Base-by-base conservation (phyloP, 2,797 vertebrate genomes). In the Coilia nasus region DNA sequence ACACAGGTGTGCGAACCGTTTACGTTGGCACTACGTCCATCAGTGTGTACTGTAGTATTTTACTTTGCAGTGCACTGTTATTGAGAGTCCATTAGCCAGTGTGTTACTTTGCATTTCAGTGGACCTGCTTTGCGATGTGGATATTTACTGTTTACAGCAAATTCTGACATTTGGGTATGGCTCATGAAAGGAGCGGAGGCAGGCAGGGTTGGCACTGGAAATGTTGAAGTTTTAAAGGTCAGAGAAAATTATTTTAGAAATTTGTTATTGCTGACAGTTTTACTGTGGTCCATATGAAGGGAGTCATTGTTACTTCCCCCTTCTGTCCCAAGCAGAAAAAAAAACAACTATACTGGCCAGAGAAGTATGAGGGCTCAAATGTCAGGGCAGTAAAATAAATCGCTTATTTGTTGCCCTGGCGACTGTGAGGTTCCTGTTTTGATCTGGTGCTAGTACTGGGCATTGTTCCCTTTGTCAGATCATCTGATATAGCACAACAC, bases 321-420 rank as follows among this genome's bases (percentile, higher is more conserved):
- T 90, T 88, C 88, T 84, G 81, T 41, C 31, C 81, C 67, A 83
- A 3, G 62, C 85, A 83, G 83, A 83, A 84, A 84, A 47, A 46
- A 88, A 88, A 92, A 88, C 91, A 93, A 83, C 90, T 86, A 87
- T 87, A 89, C 88, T 81, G 86, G 90, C 89, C 88, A 84, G 89
- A 92, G 91, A 94, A 91, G 85, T 90, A 93, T 89, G 85, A 89
- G 64, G 19, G 87, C 88, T 85, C 90, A 92, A 94, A 94, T 93
- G 93, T 94, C 94, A 94, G 82, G 75, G 88, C 91, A 89, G 89
- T 90, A 91, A 93, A 93, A 93, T 92, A 90, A 90, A 83, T 85
- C 28, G 78, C 83, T 88, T 87, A 87, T 90, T 92, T 92, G 89
- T 92, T 89, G 87, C 80, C 84, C 85, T 82, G 88, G 91, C 86